Evolutionary conservation across 1,140 invertebrate species (phyloP).

Genomic region (Drepana arcuata): DNA sequence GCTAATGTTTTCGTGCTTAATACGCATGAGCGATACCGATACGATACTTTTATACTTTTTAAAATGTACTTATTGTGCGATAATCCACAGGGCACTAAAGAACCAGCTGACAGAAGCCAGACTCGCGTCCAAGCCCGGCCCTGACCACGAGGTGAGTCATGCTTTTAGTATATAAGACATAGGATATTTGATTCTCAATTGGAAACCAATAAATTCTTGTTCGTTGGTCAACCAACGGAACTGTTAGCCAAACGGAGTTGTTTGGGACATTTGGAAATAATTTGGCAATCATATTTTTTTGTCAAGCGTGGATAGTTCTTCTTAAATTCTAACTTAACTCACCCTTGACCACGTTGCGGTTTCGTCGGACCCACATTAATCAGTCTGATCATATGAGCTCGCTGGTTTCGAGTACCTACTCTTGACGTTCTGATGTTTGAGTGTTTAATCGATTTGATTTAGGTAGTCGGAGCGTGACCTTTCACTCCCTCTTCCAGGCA

Average conservation of each 20-base stretch:
- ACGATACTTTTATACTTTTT: no score
- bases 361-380: background rate
- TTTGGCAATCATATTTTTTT: background rate
- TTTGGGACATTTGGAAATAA: background rate
- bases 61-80: no score
- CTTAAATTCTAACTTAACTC: no score
- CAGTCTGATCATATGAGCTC: background rate
- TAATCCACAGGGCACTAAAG: slow-evolving; percentile 71
- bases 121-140: slow-evolving; percentile 83
- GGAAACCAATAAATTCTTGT: background rate
- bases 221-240: background rate
- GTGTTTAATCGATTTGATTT: no score
- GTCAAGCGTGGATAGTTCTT: background rate
- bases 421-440: background rate
- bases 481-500: no score
- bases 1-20: no score
- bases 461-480: no score
- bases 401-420: background rate
- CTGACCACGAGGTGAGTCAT: slow-evolving; percentile 89
- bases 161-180: background rate
- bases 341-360: no score
- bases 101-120: slow-evolving; percentile 76
- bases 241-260: background rate
- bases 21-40: no score
- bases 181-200: background rate